A percentile compares a stretch with the other conserved stretches of the same genome.
phyloP scores from a whole-genome alignment of 2,797 vertebrate species.

The Neomorphus geoffroyi region DNA sequence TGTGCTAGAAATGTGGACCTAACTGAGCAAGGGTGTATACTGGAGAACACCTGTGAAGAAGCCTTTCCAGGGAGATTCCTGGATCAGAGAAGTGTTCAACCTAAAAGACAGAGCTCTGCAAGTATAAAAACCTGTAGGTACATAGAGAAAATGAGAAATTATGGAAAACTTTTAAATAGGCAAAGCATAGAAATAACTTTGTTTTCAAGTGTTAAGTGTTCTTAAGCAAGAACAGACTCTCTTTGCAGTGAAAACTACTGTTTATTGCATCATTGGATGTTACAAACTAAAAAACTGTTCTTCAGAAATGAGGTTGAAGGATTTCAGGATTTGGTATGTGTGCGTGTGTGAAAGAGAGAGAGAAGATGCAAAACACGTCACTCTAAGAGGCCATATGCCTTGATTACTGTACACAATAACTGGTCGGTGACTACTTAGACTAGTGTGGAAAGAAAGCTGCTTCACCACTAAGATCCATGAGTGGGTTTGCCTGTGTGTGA shows the following conservation, averaged over 20 bases:
- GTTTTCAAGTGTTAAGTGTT: not conserved
- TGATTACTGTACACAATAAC: not conserved
- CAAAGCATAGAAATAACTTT: not conserved
- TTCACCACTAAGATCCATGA: fast-evolving
- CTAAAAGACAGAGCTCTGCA: not conserved
- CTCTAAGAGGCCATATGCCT: not conserved
- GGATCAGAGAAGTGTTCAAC: not conserved
- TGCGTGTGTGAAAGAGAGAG: not conserved
- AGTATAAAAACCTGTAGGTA: not conserved
- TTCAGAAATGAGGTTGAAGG: not conserved
- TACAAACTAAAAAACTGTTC: not conserved
- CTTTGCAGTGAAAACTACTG: not conserved
- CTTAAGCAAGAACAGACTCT: not conserved
- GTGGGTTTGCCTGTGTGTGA: not conserved
- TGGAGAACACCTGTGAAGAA: not conserved
- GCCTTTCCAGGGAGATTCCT: not conserved
- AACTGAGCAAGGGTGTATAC: not conserved
- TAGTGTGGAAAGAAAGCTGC: not conserved
- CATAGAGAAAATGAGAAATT: not conserved
- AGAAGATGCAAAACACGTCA: not conserved
- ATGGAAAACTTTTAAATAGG: not conserved
- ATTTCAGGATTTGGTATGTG: not conserved
- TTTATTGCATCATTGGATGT: not conserved
- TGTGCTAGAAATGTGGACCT: fast-evolving
- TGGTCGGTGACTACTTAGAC: not conserved